phyloP scores from a whole-genome alignment of 1,140 invertebrate genomes.

The Agrilus planipennis region DNA sequence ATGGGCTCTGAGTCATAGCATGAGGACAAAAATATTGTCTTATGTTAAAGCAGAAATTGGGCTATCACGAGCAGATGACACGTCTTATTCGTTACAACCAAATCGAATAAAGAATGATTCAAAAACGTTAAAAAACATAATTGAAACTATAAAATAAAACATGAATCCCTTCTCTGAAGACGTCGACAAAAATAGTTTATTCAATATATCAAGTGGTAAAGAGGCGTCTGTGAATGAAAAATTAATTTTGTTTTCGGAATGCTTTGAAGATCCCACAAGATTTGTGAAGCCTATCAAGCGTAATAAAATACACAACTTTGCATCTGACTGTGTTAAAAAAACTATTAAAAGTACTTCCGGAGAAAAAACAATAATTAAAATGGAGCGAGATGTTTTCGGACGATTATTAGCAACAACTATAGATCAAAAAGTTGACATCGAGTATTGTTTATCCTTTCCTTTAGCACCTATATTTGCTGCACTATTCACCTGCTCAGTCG shows the following conservation, averaged over 20 bases:
- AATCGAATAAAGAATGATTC: slow-evolving; percentile 19
- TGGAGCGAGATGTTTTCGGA: slow-evolving; percentile 25
- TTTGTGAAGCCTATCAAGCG: slow-evolving; percentile 24
- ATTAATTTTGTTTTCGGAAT: slow-evolving; percentile 21
- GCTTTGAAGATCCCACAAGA: slow-evolving; percentile 14
- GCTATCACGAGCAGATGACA: slow-evolving; percentile 15
- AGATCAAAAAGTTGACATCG: slow-evolving; percentile 24
- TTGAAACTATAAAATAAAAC: slow-evolving; percentile 15
- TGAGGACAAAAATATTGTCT: slow-evolving; percentile 20
- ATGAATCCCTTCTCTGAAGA: slow-evolving; percentile 21
- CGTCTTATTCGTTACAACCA: slow-evolving; percentile 19
- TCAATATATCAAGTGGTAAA: slow-evolving; percentile 25
- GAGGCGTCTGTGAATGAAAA: slow-evolving; percentile 21
- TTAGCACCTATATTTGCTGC: slow-evolving; percentile 24
- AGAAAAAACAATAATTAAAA: slow-evolving; percentile 21
- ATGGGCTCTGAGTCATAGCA: slow-evolving; percentile 23
- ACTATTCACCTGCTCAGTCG: slow-evolving; percentile 22
- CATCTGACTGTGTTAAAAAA: slow-evolving; percentile 16
- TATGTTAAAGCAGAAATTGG: background rate
- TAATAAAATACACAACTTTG: slow-evolving; percentile 26
- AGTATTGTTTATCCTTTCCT: slow-evolving; percentile 22
- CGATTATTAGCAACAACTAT: slow-evolving; percentile 22
- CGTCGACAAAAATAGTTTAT: slow-evolving; percentile 21
- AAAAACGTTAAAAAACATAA: slow-evolving; percentile 15
- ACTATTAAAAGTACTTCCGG: slow-evolving; percentile 9